phyloP scores from a whole-genome alignment of 1,140 invertebrate species.

The Pygmarrhopalites habei region DNA sequence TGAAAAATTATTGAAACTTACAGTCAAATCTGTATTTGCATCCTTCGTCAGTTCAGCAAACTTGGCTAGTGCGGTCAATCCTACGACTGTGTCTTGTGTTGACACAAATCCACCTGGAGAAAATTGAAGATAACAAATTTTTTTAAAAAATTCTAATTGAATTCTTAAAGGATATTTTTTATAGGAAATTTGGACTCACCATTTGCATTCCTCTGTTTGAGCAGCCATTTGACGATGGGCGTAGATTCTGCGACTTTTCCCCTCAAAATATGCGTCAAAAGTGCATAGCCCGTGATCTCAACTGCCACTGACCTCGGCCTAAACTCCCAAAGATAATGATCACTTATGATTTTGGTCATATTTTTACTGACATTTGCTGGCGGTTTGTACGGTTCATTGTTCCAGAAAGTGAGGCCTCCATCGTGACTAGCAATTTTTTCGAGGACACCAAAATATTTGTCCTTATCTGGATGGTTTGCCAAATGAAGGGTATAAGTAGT shows the following conservation, averaged over 20 bases:
- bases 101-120: constrained; percentile 68
- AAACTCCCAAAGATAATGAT: neutral
- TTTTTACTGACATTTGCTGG: neutral
- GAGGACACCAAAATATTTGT: neutral
- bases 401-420: constrained; percentile 59
- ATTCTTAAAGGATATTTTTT: no score
- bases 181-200: no score
- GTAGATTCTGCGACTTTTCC: constrained; percentile 61
- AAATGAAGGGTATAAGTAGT: constrained; percentile 49
- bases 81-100: constrained; percentile 51
- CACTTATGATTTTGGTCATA: neutral
- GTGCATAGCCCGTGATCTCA: constrained; percentile 77
- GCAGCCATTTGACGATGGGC: constrained; percentile 75
- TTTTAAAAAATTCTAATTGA: no score
- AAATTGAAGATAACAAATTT: no score
- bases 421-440: constrained; percentile 41
- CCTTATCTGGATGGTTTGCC: constrained; percentile 42
- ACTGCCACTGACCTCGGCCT: constrained; percentile 58
- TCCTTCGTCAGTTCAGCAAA: constrained; percentile 11
- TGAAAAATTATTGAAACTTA: neutral
- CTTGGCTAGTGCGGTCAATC: constrained; percentile 26
- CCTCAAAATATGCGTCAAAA: constrained; percentile 58
- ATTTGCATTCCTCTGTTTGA: constrained; percentile 66
- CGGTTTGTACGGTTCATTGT: constrained; percentile 13
- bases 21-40: constrained; percentile 7